Conservation (phyloP, 2,888 invertebrate species). For the Nezara viridula region DNA sequence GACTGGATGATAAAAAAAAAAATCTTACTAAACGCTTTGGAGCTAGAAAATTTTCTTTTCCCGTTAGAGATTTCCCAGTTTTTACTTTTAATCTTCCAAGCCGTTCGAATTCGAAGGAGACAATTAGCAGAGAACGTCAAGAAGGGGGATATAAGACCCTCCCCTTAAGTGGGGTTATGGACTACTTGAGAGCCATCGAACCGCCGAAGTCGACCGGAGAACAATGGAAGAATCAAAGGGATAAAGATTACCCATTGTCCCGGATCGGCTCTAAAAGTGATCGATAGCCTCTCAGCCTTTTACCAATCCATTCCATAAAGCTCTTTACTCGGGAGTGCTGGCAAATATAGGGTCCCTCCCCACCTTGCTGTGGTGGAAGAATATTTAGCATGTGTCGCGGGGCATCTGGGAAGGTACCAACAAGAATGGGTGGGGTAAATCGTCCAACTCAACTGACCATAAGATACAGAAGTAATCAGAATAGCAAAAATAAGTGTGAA, state of each 20-base stretch:
- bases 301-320: slow-evolving; percentile 18
- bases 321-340: neutral
- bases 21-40: neutral
- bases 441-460: neutral
- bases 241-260: slow-evolving; percentile 54
- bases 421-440: neutral
- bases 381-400: neutral
- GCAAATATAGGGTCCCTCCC: neutral
- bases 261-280: slow-evolving; percentile 38
- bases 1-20: neutral
- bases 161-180: slow-evolving; percentile 27
- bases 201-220: slow-evolving; percentile 18
- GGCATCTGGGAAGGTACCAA: neutral
- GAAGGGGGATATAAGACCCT: neutral
- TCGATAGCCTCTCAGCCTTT: slow-evolving; percentile 41
- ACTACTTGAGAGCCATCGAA: slow-evolving; percentile 22
- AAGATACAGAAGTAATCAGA: neutral
- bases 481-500: neutral
- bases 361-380: neutral
- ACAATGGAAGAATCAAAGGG: slow-evolving; percentile 57
- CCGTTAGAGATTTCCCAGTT: neutral
- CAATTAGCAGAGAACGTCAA: neutral
- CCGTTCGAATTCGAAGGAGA: slow-evolving; percentile 2
- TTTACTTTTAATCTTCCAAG: neutral
- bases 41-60: neutral